These are phyloP conservation scores for Schizopygopsis malacanthus DNA, from an alignment of 2,797 vertebrate species.

Conservation along the genomic window DNA sequence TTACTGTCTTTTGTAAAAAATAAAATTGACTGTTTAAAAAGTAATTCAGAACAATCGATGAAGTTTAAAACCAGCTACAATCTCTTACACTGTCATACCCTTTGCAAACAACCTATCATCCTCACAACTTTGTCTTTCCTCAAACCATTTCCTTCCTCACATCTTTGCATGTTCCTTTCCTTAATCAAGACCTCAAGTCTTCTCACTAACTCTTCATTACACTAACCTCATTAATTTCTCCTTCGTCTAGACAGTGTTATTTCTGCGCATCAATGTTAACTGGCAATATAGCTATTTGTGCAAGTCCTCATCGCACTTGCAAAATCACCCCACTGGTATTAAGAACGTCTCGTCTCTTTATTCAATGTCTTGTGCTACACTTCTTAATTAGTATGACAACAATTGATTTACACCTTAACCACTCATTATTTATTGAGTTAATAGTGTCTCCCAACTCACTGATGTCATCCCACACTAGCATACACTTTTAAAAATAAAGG, in stretches of 20 bases:
- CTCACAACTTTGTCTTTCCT: neutral
- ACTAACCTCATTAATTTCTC: neutral
- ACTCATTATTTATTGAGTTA: neutral
- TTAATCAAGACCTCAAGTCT: neutral
- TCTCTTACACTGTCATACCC: neutral
- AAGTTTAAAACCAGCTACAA: slow-evolving; percentile 39
- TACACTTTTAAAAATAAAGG: slow-evolving; percentile 9
- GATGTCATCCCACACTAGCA: neutral
- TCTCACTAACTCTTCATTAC: neutral
- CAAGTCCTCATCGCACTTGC: slow-evolving; percentile 1
- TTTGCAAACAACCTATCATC: neutral
- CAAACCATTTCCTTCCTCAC: neutral
- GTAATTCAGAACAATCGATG: slow-evolving; percentile 16
- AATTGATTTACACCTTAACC: neutral
- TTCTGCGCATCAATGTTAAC: slow-evolving; percentile 12
- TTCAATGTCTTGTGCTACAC: slow-evolving; percentile 14
- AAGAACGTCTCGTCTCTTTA: neutral
- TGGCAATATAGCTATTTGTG: slow-evolving; percentile 21
- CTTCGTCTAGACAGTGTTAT: slow-evolving; percentile 20
- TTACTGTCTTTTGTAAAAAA: neutral
- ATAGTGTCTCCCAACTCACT: neutral
- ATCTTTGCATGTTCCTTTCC: slow-evolving; percentile 8
- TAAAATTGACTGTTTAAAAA: slow-evolving; percentile 51
- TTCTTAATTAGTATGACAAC: slow-evolving; percentile 5
- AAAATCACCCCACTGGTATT: neutral